Evolutionary conservation across 2,797 vertebrate genomes (phyloP), one percentile per base, ranked within the genome.

Genomic region (Rhyacichthys aspro): DNA sequence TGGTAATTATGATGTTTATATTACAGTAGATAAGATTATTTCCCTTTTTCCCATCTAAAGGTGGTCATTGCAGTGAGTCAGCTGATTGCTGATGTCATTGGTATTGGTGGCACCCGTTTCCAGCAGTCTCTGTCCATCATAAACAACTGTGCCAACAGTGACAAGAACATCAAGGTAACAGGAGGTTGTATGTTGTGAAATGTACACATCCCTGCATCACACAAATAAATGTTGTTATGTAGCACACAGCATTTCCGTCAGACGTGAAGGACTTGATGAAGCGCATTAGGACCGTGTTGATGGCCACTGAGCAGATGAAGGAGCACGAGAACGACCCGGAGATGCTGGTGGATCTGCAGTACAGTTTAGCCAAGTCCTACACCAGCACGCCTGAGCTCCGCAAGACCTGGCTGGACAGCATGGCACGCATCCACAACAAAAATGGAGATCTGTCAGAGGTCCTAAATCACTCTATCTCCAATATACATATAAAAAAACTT

Each of bases 231-330:
- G 0, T 42, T 46, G 4, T 36, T 42, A 5, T 57, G 2, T 52
- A 99, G 98, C 94, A 96, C 72, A 99, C 97, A 0, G 96, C 92
- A 0, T 99, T 99, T 70, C 94, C 96, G 0, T 96, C 95, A 0
- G 96, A 99, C 0, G 96, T 99, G 39, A 99, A 99, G 80, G 98
- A 99, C 88, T 85, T 99, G 74, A 99, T 95, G 7, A 99, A 99
- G 79, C 92, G 97, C 42, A 99, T 99, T 82, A 92, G 97, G 39
- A 99, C 98, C 0, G 98, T 99, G 9, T 92, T 99, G 70, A 99
- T 99, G 98, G 98, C 96, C 82, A 99, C 98, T 0, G 96, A 96
- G 63, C 98, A 99, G 87, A 99, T 99, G 98, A 99, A 99, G 89
- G 98, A 99, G 71, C 98, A 99, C 0, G 97, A 98, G 79, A 95